Evolutionary conservation across 1,140 invertebrate species (phyloP).

Genomic region (Temnothorax longispinosus): DNA sequence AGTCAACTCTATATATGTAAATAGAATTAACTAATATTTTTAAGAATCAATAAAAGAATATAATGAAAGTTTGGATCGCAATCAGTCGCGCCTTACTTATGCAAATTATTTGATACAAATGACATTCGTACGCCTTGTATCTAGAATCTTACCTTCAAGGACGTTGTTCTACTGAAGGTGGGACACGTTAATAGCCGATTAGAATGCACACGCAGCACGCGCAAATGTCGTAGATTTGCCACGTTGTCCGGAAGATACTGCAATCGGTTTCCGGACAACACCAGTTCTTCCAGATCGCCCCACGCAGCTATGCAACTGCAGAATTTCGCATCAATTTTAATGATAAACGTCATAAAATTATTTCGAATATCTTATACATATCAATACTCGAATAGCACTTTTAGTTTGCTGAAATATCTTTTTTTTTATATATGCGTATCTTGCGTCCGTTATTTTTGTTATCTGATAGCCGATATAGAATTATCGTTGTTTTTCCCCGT

Average conservation of each 20-base stretch:
- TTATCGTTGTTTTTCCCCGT: not conserved
- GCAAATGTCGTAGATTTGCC: conserved; percentile 89
- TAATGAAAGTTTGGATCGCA: not conserved
- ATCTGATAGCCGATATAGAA: not conserved
- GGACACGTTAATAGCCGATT: conserved; percentile 92
- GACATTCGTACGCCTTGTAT: not conserved
- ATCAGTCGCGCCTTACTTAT: not conserved
- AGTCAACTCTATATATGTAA: not conserved
- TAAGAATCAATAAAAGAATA: not conserved
- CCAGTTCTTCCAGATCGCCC: conserved; percentile 92
- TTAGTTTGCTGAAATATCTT: not conserved
- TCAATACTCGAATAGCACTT: not conserved
- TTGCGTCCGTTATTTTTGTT: not conserved
- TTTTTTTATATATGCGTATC: not conserved
- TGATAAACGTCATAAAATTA: not conserved
- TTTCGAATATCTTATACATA: not conserved
- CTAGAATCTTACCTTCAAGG: conserved; percentile 87
- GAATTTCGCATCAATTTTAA: not conserved
- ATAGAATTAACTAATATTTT: not conserved
- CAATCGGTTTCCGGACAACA: conserved; percentile 93
- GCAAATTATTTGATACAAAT: not conserved
- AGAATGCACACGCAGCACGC: conserved; percentile 92
- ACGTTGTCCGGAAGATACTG: conserved; percentile 92
- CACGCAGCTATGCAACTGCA: conserved; percentile 90
- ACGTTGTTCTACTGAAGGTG: conserved; percentile 90